phyloP scores from a whole-genome alignment of 2,888 invertebrate species.

The Salpingus planirostris region DNA sequence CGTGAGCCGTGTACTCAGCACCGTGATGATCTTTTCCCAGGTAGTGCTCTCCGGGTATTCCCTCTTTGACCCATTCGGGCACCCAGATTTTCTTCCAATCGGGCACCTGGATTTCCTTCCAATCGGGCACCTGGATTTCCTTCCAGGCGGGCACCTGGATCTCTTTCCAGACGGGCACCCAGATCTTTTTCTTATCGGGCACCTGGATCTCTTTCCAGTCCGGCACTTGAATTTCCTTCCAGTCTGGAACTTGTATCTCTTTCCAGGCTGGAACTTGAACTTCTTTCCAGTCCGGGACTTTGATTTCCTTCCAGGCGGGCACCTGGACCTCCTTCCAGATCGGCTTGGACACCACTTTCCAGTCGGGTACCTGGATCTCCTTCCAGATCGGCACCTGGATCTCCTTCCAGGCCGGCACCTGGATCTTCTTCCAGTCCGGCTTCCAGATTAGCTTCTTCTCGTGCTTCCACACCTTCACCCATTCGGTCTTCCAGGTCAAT shows the following conservation, averaged over 20 bases:
- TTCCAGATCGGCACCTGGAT: slow-evolving; percentile 72
- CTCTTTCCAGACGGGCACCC: slow-evolving; percentile 57
- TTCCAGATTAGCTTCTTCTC: slow-evolving; percentile 67
- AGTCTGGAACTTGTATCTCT: slow-evolving; percentile 55
- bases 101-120: slow-evolving; percentile 47
- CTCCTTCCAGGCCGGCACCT: slow-evolving; percentile 70
- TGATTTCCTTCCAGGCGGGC: slow-evolving; percentile 61
- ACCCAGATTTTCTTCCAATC: slow-evolving; percentile 63
- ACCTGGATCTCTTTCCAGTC: slow-evolving; percentile 63
- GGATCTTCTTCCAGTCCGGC: slow-evolving; percentile 66
- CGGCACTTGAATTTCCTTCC: slow-evolving; percentile 54
- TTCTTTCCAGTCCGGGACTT: slow-evolving; percentile 62
- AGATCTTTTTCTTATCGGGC: slow-evolving; percentile 60
- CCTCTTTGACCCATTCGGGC: slow-evolving; percentile 69
- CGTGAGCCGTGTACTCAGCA: slow-evolving; percentile 74
- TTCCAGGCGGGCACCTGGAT: slow-evolving; percentile 68
- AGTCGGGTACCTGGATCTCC: slow-evolving; percentile 62
- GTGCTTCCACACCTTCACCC: slow-evolving; percentile 67
- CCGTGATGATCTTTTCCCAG: slow-evolving; percentile 74
- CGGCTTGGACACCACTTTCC: slow-evolving; percentile 40
- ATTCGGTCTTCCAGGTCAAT: slow-evolving; percentile 74
- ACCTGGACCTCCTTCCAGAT: slow-evolving; percentile 48
- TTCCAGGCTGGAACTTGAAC: slow-evolving; percentile 56
- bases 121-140: slow-evolving; percentile 54
- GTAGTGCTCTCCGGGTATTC: slow-evolving; percentile 70